phyloP scores from a whole-genome alignment of 2,888 invertebrate species.

The Cinara cedri region DNA sequence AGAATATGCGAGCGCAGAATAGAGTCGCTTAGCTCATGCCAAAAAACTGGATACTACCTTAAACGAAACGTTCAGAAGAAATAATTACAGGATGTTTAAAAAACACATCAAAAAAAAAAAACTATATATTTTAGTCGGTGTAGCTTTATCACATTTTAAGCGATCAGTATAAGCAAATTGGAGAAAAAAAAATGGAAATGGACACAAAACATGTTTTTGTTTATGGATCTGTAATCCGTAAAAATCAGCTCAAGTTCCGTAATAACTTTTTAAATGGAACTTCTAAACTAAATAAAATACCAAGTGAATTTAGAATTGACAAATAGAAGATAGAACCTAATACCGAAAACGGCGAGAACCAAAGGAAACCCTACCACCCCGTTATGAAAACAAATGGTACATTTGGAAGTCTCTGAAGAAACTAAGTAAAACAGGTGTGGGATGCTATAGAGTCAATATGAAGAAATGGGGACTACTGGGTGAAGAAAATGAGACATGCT shows the following conservation, averaged over 20 bases:
- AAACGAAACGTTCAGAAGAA: no score
- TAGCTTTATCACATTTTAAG: not conserved
- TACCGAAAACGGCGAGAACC: no score
- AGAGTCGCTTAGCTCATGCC: no score
- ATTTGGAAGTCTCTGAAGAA: no score
- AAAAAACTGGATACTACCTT: not conserved
- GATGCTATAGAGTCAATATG: not conserved
- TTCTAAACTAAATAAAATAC: no score
- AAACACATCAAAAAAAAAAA: not conserved
- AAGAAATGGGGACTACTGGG: not conserved
- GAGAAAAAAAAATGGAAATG: not conserved
- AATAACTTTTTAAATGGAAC: no score
- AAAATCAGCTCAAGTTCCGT: not conserved
- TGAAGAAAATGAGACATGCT: not conserved
- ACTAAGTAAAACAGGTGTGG: not conserved
- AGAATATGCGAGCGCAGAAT: no score
- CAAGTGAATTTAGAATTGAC: no score
- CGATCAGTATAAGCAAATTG: slow-evolving; percentile 47
- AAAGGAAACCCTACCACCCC: no score
- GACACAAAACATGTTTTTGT: not conserved
- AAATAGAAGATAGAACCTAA: no score
- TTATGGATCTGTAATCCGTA: not conserved
- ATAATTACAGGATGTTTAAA: not conserved
- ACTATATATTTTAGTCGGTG: not conserved
- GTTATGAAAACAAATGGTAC: not conserved